Percentiles rank a stretch among this genome's conserved stretches.
Conservation (phyloP, 2,113 vertebrate species). For the Sturnira hondurensis region DNA sequence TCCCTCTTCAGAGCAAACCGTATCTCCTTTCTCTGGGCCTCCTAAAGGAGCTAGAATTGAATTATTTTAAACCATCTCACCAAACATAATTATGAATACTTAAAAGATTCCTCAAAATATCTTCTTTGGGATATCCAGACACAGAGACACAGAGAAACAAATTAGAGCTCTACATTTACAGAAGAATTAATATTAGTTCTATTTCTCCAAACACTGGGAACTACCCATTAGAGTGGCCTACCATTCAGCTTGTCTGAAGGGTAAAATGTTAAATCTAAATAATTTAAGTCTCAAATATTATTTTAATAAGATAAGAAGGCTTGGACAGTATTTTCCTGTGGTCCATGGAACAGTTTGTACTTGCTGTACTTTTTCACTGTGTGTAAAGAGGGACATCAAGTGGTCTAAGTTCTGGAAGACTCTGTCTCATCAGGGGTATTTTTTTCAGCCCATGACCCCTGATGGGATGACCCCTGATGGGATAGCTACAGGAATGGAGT, state of each 20-base stretch:
- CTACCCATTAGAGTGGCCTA: background rate
- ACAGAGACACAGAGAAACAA: slow-evolving; percentile 1
- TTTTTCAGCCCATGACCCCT: background rate
- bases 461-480: background rate
- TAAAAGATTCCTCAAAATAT: slow-evolving; percentile 31
- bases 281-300: background rate
- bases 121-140: background rate
- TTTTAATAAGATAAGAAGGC: background rate
- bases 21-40: background rate
- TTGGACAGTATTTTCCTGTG: background rate
- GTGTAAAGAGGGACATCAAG: slow-evolving; percentile 49
- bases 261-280: background rate
- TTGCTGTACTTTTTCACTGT: background rate
- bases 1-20: background rate
- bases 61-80: slow-evolving; percentile 37
- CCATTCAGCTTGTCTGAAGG: background rate
- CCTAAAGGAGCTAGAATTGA: slow-evolving; percentile 2
- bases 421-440: background rate
- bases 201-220: background rate
- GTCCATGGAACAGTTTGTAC: background rate
- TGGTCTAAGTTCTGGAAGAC: slow-evolving; percentile 26
- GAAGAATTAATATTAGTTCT: slow-evolving; percentile 28
- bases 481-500: background rate
- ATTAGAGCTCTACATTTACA: background rate
- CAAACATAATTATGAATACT: slow-evolving; percentile 23